A percentile compares a stretch with the other conserved stretches of the same genome.
These are phyloP conservation scores for Nyctibius grandis DNA, from an alignment of 2,797 vertebrate genomes.

Conservation along the genomic window DNA sequence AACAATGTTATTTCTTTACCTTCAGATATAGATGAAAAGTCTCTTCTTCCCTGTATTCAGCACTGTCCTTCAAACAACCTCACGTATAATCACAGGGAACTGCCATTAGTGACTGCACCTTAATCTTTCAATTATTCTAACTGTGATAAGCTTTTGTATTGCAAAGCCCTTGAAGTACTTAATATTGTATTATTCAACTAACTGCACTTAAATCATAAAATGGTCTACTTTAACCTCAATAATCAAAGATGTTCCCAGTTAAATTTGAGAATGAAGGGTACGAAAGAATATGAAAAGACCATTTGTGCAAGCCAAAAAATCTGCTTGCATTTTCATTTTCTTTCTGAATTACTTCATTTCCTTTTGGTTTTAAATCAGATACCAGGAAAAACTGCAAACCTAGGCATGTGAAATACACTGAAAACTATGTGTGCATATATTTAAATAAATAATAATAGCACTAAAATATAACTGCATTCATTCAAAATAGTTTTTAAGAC, in stretches of 20 bases:
- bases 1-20: neutral
- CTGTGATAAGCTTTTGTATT: neutral
- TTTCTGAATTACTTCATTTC: neutral
- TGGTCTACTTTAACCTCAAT: neutral
- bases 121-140: constrained; percentile 32
- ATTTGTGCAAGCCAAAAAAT: neutral
- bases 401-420: neutral
- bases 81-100: neutral
- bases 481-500: neutral
- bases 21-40: neutral
- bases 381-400: neutral
- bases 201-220: neutral
- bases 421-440: neutral
- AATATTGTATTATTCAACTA: neutral
- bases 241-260: neutral
- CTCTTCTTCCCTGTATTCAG: neutral
- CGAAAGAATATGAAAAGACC: neutral
- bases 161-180: neutral
- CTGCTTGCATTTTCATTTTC: neutral
- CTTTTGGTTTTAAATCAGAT: constrained; percentile 14
- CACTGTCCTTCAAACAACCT: neutral
- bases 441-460: neutral
- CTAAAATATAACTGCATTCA: neutral
- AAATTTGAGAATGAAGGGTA: neutral
- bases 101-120: neutral